A percentile compares a stretch with the other conserved stretches of the same genome.
Evolutionary conservation across 1,140 invertebrate species (phyloP).

Genomic region (Meloidogyne floridensis): DNA sequence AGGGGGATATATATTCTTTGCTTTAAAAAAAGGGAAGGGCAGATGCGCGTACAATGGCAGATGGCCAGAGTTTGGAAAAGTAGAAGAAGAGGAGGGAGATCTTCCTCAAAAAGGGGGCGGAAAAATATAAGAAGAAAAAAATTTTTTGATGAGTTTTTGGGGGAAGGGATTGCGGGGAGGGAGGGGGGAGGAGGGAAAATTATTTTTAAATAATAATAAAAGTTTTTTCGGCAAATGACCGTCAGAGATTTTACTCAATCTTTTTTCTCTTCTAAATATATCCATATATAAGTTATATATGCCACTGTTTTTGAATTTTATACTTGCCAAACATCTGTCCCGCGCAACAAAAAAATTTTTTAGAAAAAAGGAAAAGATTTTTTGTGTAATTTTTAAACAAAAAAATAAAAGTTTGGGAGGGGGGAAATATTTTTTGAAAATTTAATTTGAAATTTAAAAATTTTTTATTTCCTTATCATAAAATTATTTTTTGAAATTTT

Average conservation of each 20-base stretch:
- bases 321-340: background rate
- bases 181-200: background rate
- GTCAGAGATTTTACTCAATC: background rate
- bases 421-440: no score
- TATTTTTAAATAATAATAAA: background rate
- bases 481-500: no score
- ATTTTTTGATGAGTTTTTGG: background rate
- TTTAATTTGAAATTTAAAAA: no score
- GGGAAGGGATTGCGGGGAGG: background rate
- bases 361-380: background rate
- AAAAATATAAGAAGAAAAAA: background rate
- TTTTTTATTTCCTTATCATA: no score
- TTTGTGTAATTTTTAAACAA: background rate
- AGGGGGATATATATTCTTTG: background rate
- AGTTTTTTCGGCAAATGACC: background rate
- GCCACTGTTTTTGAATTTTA: background rate
- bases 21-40: background rate
- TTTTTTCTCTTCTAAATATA: background rate
- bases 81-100: background rate
- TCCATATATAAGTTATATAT: background rate
- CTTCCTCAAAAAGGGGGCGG: background rate
- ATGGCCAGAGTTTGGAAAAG: background rate
- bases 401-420: no score
- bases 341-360: conserved; percentile 8
- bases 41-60: conserved; percentile 8